phyloP scores from a whole-genome alignment of 2,888 invertebrate species.

The Ophonus ardosiacus region DNA sequence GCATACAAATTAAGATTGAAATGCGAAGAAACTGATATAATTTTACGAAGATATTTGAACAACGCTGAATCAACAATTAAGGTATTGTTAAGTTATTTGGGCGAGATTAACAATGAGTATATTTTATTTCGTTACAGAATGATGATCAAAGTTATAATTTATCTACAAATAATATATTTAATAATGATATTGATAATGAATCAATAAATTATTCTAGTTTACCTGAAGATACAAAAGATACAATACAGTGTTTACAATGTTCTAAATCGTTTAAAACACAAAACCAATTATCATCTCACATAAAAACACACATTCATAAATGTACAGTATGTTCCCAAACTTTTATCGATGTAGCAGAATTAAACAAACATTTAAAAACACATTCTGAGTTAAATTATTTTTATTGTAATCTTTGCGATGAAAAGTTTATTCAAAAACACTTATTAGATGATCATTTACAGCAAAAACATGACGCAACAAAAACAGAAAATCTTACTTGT shows the following conservation, averaged over 20 bases:
- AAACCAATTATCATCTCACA: constrained; percentile 64
- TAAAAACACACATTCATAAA: constrained; percentile 49
- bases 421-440: constrained; percentile 65
- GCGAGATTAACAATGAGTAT: not conserved
- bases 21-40: constrained; percentile 68
- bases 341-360: constrained; percentile 28
- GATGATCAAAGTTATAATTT: not conserved
- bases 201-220: constrained; percentile 33
- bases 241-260: constrained; percentile 63
- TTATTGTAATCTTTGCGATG: constrained; percentile 65
- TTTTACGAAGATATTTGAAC: constrained; percentile 65
- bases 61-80: constrained; percentile 14
- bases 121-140: constrained; percentile 41
- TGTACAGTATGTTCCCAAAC: constrained; percentile 48
- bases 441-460: constrained; percentile 66
- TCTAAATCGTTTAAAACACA: constrained; percentile 62
- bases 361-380: constrained; percentile 45
- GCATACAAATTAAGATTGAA: constrained; percentile 68
- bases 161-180: not conserved
- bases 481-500: constrained; percentile 67
- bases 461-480: constrained; percentile 65
- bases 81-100: not conserved
- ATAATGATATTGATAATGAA: constrained; percentile 31
- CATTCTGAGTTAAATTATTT: constrained; percentile 62
- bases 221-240: not conserved